These are phyloP conservation scores for Tapirus indicus DNA, from an alignment of 2,797 vertebrate genomes.

Conservation along the genomic window DNA sequence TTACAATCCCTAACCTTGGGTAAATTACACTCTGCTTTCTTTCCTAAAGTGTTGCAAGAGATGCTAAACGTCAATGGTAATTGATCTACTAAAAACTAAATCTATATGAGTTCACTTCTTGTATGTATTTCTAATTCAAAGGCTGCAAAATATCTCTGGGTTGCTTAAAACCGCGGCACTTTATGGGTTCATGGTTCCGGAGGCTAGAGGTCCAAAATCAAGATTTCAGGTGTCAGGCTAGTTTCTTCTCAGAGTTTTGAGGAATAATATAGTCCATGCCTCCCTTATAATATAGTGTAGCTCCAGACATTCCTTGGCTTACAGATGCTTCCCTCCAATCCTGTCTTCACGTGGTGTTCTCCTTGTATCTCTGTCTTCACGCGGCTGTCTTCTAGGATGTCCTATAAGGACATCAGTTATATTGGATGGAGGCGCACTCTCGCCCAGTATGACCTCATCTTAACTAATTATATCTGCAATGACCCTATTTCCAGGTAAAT, in stretches of 20 bases:
- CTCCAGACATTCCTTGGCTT: neutral
- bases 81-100: neutral
- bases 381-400: neutral
- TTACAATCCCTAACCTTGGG: neutral
- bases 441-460: neutral
- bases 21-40: neutral
- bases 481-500: neutral
- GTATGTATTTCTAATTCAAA: neutral
- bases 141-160: neutral
- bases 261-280: neutral
- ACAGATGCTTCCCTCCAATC: too few relatives aligned
- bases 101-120: neutral
- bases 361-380: neutral
- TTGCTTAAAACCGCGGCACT: neutral
- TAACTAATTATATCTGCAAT: neutral
- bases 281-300: neutral
- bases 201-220: neutral
- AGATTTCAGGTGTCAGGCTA: neutral
- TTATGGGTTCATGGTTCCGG: neutral
- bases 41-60: neutral
- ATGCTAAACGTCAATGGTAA: neutral
- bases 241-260: neutral
- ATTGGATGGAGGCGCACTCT: too few relatives aligned
- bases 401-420: neutral
- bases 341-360: neutral